Conservation (phyloP, 2,888 invertebrate genomes). For the Ichneumoninae sp. region DNA sequence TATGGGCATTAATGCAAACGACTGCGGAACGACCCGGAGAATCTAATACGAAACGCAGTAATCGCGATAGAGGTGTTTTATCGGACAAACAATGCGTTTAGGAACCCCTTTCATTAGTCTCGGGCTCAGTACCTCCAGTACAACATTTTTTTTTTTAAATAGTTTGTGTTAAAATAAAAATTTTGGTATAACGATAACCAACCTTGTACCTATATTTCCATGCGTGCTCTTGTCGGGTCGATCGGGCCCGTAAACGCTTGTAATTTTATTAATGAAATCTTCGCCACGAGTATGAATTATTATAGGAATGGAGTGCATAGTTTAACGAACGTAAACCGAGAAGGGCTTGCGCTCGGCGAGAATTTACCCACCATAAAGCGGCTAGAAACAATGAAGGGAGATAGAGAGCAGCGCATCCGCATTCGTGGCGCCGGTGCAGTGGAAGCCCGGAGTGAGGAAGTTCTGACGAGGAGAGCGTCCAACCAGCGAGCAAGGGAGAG, state of each 20-base stretch:
- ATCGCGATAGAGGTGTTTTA: constrained; percentile 24
- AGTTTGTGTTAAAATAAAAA: not conserved
- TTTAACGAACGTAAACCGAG: constrained; percentile 27
- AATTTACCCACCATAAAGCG: constrained; percentile 30
- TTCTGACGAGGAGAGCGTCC: constrained; percentile 24
- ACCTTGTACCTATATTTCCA: not conserved
- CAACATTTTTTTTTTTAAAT: not conserved
- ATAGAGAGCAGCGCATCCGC: constrained; percentile 53
- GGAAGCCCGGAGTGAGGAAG: constrained; percentile 40
- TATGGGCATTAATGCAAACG: constrained; percentile 55
- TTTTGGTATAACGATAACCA: not conserved
- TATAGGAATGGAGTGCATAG: constrained; percentile 17
- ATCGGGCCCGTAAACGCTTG: not conserved
- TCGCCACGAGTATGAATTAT: constrained; percentile 6
- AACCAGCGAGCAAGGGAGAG: constrained; percentile 31
- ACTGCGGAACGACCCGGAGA: constrained; percentile 40
- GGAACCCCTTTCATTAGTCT: not conserved
- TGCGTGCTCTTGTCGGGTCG: not conserved
- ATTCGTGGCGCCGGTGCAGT: constrained; percentile 47
- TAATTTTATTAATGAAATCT: constrained; percentile 17
- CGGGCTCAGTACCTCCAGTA: not conserved
- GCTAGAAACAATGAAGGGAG: constrained; percentile 47
- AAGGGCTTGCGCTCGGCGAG: not conserved
- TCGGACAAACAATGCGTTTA: constrained; percentile 22
- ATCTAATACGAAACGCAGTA: constrained; percentile 28